These are phyloP conservation scores for Pipistrellus pygmaeus DNA, from an alignment of 2,797 vertebrate genomes.

Conservation along the genomic window DNA sequence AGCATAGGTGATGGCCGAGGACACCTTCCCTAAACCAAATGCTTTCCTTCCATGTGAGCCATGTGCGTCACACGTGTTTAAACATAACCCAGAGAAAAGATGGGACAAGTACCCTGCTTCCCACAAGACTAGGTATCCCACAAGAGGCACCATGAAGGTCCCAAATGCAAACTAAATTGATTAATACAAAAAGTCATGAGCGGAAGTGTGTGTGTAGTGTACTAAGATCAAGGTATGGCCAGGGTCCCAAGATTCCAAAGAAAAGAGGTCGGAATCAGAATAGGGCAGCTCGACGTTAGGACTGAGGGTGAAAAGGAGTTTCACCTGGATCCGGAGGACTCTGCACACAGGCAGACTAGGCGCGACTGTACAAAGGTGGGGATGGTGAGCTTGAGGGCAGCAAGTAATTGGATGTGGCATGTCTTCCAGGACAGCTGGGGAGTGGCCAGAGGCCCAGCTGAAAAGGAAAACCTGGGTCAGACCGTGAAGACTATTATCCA, in stretches of 20 bases:
- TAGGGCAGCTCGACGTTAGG: neutral
- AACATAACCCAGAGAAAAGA: neutral
- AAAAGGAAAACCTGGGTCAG: neutral
- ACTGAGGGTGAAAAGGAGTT: neutral
- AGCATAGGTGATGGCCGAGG: neutral
- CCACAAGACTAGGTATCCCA: neutral
- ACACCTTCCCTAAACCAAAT: neutral
- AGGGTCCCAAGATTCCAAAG: neutral
- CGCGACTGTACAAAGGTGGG: neutral
- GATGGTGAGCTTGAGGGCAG: neutral
- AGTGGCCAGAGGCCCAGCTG: neutral
- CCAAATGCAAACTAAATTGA: neutral
- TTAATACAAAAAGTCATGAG: neutral
- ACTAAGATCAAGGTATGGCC: neutral
- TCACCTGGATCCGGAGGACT: too few relatives aligned
- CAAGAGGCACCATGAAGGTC: neutral
- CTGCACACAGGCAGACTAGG: neutral
- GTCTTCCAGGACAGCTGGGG: neutral
- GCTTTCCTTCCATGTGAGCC: neutral
- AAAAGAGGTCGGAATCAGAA: neutral
- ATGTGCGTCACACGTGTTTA: neutral
- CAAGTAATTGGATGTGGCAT: neutral
- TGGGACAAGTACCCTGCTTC: neutral
- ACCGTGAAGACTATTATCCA: neutral
- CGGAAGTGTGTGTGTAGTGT: neutral